Conservation (phyloP, 1,140 invertebrate genomes). For the Episyrphus balteatus region DNA sequence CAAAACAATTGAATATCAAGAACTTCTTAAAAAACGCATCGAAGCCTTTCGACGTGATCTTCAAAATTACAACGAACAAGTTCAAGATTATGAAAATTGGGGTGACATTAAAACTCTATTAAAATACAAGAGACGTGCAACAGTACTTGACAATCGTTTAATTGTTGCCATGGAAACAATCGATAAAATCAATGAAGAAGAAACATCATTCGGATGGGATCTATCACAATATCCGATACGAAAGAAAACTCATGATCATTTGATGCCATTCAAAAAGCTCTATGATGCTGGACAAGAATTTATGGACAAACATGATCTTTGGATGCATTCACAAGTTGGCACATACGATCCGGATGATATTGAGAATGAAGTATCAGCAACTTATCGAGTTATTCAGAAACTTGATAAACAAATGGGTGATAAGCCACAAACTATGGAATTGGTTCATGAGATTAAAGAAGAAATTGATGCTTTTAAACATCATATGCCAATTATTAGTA, state of each 20-base stretch:
- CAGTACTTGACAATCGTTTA: conserved; percentile 55
- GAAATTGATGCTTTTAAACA: conserved; percentile 81
- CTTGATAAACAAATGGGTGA: conserved; percentile 77
- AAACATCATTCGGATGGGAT: conserved; percentile 81
- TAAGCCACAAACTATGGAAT: conserved; percentile 49
- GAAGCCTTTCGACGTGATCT: conserved; percentile 50
- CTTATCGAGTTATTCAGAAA: conserved; percentile 74
- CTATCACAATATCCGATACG: conserved; percentile 78
- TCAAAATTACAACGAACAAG: conserved; percentile 64
- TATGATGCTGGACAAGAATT: conserved; percentile 84
- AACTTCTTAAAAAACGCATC: conserved; percentile 49
- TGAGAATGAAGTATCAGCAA: conserved; percentile 67
- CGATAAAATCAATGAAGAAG: conserved; percentile 86
- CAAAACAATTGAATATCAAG: conserved; percentile 81
- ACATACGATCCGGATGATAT: conserved; percentile 81
- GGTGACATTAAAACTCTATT: conserved; percentile 78
- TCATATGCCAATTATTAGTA: conserved; percentile 81
- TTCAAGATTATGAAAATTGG: conserved; percentile 78
- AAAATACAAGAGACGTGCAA: conserved; percentile 74
- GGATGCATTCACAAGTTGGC: conserved; percentile 75
- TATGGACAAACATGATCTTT: conserved; percentile 65
- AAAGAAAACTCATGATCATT: conserved; percentile 58
- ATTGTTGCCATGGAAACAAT: conserved; percentile 65
- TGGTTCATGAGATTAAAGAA: conserved; percentile 51
- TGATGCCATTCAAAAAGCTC: conserved; percentile 76